Conservation (phyloP, 2,113 vertebrate species). For the Sinocyclocheilus rhinocerous region DNA sequence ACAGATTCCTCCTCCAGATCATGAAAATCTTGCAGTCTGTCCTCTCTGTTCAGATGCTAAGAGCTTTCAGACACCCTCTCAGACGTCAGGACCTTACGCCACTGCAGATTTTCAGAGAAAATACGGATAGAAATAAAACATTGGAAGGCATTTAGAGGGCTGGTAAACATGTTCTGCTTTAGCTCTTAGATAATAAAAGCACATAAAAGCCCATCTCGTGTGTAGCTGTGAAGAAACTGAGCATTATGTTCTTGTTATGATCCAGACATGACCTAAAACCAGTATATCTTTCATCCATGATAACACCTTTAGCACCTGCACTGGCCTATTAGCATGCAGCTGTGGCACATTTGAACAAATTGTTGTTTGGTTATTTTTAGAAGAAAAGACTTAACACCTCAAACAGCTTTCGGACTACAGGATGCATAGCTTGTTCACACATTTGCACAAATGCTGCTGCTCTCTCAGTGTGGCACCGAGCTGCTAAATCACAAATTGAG, state of each 20-base stretch:
- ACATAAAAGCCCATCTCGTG: not conserved
- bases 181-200: conserved; percentile 3
- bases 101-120: not conserved
- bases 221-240: not conserved
- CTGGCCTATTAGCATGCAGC: not conserved
- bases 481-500: not conserved
- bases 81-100: not conserved
- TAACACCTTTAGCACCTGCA: not conserved
- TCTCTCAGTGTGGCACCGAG: not conserved
- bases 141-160: not conserved
- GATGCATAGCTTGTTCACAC: not conserved
- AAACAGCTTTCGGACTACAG: not conserved
- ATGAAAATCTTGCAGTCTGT: not conserved
- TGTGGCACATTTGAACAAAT: not conserved
- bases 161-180: not conserved
- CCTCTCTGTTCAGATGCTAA: conserved; percentile 28
- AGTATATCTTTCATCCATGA: not conserved
- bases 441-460: not conserved
- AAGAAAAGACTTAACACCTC: not conserved
- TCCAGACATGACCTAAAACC: not conserved
- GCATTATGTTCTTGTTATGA: conserved; percentile 19
- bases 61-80: not conserved
- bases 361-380: conserved; percentile 7
- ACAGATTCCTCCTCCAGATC: conserved; percentile 14
- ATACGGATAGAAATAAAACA: not conserved